Evolutionary conservation across 2,113 vertebrate species (phyloP).

Genomic region (Sinosuthora webbiana): DNA sequence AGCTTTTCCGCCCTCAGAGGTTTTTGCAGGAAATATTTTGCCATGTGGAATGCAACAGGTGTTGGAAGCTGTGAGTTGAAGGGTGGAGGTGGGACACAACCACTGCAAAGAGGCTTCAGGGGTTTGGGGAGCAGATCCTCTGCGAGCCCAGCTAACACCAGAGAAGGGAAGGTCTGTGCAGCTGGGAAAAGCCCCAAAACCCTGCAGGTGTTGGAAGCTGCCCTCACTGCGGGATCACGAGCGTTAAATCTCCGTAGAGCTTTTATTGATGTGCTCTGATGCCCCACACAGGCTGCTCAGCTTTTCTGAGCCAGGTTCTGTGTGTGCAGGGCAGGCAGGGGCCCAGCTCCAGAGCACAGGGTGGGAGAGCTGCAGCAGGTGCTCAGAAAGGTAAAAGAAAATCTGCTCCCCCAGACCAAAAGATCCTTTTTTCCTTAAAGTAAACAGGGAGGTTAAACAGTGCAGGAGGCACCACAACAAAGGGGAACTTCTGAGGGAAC

Average conservation of each 20-base stretch:
- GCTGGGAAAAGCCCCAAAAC: neutral
- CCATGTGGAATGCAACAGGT: neutral
- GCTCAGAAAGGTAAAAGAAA: neutral
- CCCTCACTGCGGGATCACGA: neutral
- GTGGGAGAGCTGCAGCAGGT: neutral
- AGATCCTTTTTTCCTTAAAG: neutral
- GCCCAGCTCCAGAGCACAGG: neutral
- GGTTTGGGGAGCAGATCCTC: neutral
- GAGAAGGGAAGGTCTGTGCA: neutral
- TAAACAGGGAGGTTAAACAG: neutral
- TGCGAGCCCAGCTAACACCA: accelerated
- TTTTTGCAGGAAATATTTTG: neutral
- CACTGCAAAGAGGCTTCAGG: neutral
- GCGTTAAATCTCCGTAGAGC: neutral
- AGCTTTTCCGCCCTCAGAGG: neutral
- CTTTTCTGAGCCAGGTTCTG: neutral
- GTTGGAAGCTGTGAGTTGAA: neutral
- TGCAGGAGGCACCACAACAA: neutral
- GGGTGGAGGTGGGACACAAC: neutral
- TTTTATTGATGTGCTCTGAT: neutral
- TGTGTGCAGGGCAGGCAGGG: neutral
- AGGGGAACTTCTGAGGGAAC: neutral
- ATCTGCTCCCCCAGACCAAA: neutral
- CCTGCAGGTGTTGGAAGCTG: neutral
- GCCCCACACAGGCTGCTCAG: neutral